A percentile compares a stretch with the other conserved stretches of the same genome.
Evolutionary conservation across 1,140 invertebrate genomes (phyloP).

Genomic region (Nephila pilipes): DNA sequence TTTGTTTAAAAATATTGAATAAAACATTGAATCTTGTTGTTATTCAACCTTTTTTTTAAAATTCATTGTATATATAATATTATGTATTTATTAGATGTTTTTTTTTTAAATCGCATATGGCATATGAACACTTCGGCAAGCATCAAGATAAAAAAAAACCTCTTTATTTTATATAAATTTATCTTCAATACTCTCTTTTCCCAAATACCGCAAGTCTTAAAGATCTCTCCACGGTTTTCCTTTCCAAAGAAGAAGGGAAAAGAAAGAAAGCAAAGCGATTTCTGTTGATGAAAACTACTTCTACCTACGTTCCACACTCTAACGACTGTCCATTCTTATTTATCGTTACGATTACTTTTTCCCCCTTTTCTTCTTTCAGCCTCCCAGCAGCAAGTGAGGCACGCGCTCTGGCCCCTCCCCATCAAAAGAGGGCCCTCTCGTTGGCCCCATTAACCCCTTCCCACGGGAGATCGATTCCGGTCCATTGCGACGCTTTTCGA

Average conservation of each 20-base stretch:
- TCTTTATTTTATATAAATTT: too few species aligned
- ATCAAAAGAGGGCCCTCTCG: neutral
- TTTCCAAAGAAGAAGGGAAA: neutral
- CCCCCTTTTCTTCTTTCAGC: too few species aligned
- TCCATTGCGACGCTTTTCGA: neutral
- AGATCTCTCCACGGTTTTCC: neutral
- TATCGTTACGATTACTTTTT: neutral
- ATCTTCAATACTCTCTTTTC: too few species aligned
- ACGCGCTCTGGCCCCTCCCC: neutral
- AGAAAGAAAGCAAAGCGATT: neutral
- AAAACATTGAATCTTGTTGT: too few species aligned
- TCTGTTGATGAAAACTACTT: neutral
- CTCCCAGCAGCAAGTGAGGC: neutral
- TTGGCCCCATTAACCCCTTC: constrained; percentile 12
- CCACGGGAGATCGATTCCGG: neutral
- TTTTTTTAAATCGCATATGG: too few species aligned
- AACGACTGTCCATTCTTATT: constrained; percentile 18
- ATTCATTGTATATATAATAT: too few species aligned
- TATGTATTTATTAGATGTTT: too few species aligned
- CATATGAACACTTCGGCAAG: too few species aligned
- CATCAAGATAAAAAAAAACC: too few species aligned
- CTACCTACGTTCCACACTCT: neutral
- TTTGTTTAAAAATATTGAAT: too few species aligned
- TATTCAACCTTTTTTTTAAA: too few species aligned
- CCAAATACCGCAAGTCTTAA: too few species aligned